A percentile compares a stretch with the other conserved stretches of the same genome.
phyloP scores from a whole-genome alignment of 2,113 vertebrate species.

The Takifugu bimaculatus region DNA sequence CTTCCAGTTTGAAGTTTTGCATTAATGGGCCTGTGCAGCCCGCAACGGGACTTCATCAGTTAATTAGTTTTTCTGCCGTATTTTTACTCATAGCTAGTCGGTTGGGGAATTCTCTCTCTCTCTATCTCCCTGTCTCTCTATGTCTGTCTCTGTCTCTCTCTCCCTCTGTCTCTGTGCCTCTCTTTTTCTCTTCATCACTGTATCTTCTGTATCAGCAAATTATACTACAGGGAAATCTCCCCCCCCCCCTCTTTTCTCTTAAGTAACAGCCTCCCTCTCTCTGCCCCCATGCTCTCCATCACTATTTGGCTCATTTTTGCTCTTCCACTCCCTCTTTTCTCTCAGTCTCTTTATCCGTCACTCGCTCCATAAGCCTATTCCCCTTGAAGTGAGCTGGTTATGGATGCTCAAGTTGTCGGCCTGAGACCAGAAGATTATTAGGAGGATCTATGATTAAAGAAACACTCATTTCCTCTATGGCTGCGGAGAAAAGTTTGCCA shows the following conservation, averaged over 20 bases:
- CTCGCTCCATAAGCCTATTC: slow-evolving; percentile 48
- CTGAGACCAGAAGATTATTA: slow-evolving; percentile 65
- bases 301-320: slow-evolving; percentile 21
- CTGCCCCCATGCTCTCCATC: not conserved
- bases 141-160: not conserved
- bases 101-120: slow-evolving; percentile 39
- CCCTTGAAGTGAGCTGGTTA: slow-evolving; percentile 65
- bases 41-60: slow-evolving; percentile 49
- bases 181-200: slow-evolving; percentile 46
- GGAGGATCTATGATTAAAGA: slow-evolving; percentile 63
- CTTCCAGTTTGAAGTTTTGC: slow-evolving; percentile 7
- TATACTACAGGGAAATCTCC: slow-evolving; percentile 65
- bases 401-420: slow-evolving; percentile 62
- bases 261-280: slow-evolving; percentile 21
- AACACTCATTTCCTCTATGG: slow-evolving; percentile 39
- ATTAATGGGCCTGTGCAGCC: not conserved
- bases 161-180: slow-evolving; percentile 1
- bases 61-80: slow-evolving; percentile 69
- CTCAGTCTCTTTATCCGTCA: slow-evolving; percentile 26
- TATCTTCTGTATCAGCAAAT: slow-evolving; percentile 71
- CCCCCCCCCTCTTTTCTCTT: slow-evolving; percentile 33
- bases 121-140: slow-evolving; percentile 14
- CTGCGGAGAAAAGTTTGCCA: slow-evolving; percentile 34
- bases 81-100: slow-evolving; percentile 56
- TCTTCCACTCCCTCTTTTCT: not conserved